Conservation (phyloP, 37 sponge, comb jelly and placozoan genomes). For the Hexactinellida sp. region DNA sequence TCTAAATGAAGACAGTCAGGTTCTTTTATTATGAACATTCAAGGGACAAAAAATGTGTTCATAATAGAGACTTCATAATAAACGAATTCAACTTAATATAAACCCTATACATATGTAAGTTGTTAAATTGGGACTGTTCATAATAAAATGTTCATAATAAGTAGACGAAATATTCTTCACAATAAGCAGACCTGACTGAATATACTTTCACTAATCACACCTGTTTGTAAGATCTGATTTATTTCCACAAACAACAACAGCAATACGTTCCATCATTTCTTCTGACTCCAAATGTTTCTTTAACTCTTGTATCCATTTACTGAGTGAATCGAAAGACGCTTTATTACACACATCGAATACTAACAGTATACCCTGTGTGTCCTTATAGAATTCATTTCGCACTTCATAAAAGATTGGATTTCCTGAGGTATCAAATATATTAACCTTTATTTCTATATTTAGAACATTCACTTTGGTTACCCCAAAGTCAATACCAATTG, state of each 20-base stretch:
- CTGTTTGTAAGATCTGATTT: slow-evolving; percentile 29
- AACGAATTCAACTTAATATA: no score
- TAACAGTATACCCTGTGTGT: slow-evolving; percentile 75
- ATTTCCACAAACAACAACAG: slow-evolving; percentile 80
- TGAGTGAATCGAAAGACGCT: slow-evolving; percentile 59
- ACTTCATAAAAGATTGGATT: slow-evolving; percentile 82
- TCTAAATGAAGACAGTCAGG: no score
- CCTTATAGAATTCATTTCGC: slow-evolving; percentile 90
- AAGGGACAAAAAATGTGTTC: no score
- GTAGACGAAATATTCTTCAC: no score
- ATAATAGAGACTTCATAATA: no score
- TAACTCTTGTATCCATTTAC: slow-evolving; percentile 73
- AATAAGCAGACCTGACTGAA: no score
- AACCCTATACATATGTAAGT: no score
- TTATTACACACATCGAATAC: slow-evolving; percentile 70
- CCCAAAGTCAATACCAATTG: slow-evolving; percentile 91
- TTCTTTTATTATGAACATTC: no score
- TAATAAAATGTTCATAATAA: no score
- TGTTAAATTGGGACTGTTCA: no score
- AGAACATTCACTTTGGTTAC: slow-evolving; percentile 48
- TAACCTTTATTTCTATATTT: slow-evolving; percentile 47
- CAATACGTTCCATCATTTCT: slow-evolving; percentile 35
- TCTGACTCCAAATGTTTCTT: slow-evolving; percentile 35
- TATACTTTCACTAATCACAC: no score
- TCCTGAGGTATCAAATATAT: slow-evolving; percentile 84